Evolutionary conservation across 2,113 vertebrate genomes (phyloP).

Genomic region (Phylloscopus trochilus): DNA sequence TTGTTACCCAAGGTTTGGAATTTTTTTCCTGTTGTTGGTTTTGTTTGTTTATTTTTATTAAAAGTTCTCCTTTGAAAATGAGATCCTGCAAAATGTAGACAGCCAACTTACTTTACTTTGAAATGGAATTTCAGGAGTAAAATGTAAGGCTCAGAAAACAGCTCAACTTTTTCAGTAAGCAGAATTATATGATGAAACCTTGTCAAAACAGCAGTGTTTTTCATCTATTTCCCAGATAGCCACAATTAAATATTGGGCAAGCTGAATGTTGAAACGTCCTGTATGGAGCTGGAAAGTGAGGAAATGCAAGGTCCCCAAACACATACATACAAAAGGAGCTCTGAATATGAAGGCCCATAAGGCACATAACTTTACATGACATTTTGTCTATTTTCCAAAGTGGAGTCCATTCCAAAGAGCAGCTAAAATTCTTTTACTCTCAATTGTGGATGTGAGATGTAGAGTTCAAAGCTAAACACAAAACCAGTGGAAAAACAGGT

Average conservation of each 20-base stretch:
- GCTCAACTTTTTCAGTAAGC: background rate
- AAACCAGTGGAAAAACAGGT: background rate
- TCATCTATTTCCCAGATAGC: background rate
- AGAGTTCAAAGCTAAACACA: background rate
- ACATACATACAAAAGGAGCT: fast-evolving
- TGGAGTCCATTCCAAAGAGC: background rate
- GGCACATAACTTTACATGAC: background rate
- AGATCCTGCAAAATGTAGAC: background rate
- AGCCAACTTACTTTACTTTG: background rate
- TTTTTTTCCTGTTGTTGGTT: background rate
- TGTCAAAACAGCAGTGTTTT: background rate
- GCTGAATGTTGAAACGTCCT: background rate
- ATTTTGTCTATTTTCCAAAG: background rate
- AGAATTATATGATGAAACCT: background rate
- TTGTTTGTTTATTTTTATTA: background rate
- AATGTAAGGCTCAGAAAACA: background rate
- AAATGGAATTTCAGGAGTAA: background rate
- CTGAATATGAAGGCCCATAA: background rate
- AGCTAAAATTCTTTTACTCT: background rate
- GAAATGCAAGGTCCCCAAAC: background rate
- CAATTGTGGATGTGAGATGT: background rate
- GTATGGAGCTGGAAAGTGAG: background rate
- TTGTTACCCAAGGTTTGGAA: background rate
- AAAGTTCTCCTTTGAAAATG: background rate
- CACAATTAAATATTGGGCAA: background rate